Percentiles rank a stretch among this genome's conserved stretches.
Evolutionary conservation across 2,888 invertebrate genomes (phyloP).

Genomic region (Sarcophaga caerulescens): DNA sequence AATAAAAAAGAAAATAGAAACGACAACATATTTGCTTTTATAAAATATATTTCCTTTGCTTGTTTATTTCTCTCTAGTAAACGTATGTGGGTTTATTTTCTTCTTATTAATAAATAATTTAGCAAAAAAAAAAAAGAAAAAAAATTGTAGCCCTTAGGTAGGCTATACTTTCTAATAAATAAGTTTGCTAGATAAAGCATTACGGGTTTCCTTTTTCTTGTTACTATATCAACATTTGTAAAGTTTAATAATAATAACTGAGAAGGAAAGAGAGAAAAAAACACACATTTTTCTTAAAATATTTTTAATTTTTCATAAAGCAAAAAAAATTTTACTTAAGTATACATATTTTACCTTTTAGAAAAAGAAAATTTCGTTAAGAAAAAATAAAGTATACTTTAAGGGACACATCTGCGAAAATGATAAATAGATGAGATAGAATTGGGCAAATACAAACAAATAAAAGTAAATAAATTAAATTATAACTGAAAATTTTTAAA

Average conservation of each 20-base stretch:
- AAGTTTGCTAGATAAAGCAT: slow-evolving; percentile 22
- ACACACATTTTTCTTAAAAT: background rate
- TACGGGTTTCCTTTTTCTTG: slow-evolving; percentile 33
- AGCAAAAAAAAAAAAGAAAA: background rate
- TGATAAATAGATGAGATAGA: background rate
- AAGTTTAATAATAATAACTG: background rate
- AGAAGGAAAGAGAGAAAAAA: too few relatives aligned
- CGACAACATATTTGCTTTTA: slow-evolving; percentile 27
- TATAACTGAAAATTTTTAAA: too few relatives aligned
- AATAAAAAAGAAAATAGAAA: too few relatives aligned
- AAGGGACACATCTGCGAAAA: background rate
- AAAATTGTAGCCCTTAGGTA: slow-evolving; percentile 47
- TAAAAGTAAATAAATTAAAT: too few relatives aligned
- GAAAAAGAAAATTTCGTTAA: background rate
- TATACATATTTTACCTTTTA: background rate
- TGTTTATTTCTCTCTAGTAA: background rate
- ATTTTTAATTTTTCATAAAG: slow-evolving; percentile 44
- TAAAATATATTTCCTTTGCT: slow-evolving; percentile 9
- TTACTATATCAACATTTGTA: slow-evolving; percentile 27
- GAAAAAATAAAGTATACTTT: background rate
- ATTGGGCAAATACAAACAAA: too few relatives aligned
- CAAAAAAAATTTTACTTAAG: background rate
- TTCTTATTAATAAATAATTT: slow-evolving; percentile 64
- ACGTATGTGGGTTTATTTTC: background rate
- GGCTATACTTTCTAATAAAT: slow-evolving; percentile 16